Conservation (phyloP, 2,797 vertebrate species). For the Protonibea diacanthus region DNA sequence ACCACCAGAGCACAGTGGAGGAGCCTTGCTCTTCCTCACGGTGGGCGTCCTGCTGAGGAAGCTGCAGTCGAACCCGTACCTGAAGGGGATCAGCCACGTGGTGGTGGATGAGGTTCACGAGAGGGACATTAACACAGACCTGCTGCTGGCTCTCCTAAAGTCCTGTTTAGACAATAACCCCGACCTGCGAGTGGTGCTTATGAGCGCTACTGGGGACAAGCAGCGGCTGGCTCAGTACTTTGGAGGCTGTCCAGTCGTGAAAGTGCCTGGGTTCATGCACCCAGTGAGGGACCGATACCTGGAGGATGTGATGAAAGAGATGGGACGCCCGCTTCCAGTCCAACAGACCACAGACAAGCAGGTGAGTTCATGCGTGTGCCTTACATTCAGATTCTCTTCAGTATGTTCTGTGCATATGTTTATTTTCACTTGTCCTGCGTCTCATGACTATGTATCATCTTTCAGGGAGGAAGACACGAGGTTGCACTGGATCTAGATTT, state of each 20-base stretch:
- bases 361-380: conserved; percentile 54
- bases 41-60: conserved; percentile 95
- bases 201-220: conserved; percentile 97
- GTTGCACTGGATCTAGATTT: conserved; percentile 88
- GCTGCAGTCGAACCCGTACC: conserved; percentile 91
- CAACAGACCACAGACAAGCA: rapidly evolving
- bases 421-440: background rate
- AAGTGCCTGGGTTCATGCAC: conserved; percentile 96
- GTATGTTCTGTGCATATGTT: rapidly evolving
- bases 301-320: conserved; percentile 92
- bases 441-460: background rate
- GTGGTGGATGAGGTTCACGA: conserved; percentile 98
- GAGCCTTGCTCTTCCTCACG: conserved; percentile 95
- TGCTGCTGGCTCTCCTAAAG: conserved; percentile 94
- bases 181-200: conserved; percentile 90
- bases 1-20: conserved; percentile 89
- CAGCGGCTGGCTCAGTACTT: conserved; percentile 92
- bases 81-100: conserved; percentile 94
- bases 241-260: conserved; percentile 90
- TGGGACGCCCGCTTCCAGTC: conserved; percentile 76
- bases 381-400: too few species aligned
- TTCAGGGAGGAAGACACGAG: conserved; percentile 78
- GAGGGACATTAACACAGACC: conserved; percentile 96
- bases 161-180: conserved; percentile 88
- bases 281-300: conserved; percentile 92